Base-by-base conservation (phyloP, 2,888 invertebrate genomes). In the Ernsta delagoae region DNA sequence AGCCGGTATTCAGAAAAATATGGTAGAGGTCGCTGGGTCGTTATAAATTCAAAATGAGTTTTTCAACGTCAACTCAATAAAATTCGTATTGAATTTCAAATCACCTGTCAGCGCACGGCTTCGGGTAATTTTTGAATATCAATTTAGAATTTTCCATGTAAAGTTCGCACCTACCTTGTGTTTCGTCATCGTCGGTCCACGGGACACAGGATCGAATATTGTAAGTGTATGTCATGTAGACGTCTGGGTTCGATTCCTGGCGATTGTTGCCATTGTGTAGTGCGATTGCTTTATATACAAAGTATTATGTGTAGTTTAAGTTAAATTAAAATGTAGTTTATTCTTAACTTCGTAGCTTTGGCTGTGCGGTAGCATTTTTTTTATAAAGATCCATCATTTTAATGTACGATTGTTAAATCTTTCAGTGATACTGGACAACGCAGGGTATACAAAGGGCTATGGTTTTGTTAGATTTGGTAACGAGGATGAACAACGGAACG, bases 381-480 rank as follows among this genome's bases (percentile, higher is more conserved):
- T n/a, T 11, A n/a, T 9, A 48, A 48, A 48, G 48, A n/a, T 5
- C n/a, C 11, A 45, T 45, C 12, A 12, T 48, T 6, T 48, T 48
- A 12, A 48, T 12, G 5, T 48, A 48, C 2, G 5, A 54, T 5
- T 24, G 9, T 31, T 4, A 24, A 24, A 54, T 9, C 1, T 94
- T 94, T 39, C 88, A 97, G 98, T 99, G 39, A 98, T 99, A 77
- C 89, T 98, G 78, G 98, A 98, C 81, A 96, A 94, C 74, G 95
- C 97, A 71, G 98, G 99, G 3, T 97, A 97, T 80, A 98, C 98
- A 79, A 98, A 98, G 90, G 98, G 99, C 11, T 99, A 98, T 86
- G 99, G 99, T 5, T 99, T 99, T 89, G 98, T 99, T 8, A 94
- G 98, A 75, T 99, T 99, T 85, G 97, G 98, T 4, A 97, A 97